Percentiles rank a stretch among this genome's conserved stretches.
Conservation (phyloP, 1,140 invertebrate species). For the Cephus cinctus region DNA sequence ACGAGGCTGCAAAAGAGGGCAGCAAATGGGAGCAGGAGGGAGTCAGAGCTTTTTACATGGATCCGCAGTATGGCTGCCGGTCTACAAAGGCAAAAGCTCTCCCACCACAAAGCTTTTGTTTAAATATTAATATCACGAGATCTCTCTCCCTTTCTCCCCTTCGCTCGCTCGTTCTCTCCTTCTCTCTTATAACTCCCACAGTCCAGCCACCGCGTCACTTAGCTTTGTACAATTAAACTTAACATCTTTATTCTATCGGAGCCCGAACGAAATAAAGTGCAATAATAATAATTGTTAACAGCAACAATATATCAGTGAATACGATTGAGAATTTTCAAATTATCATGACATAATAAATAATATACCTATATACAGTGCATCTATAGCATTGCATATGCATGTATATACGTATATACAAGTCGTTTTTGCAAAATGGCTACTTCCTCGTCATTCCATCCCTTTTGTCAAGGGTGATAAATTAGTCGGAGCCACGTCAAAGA, state of each 20-base stretch:
- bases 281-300: too few species aligned
- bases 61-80: too few species aligned
- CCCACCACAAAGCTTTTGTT: conserved; percentile 24
- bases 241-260: conserved; percentile 31
- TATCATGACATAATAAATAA: too few species aligned
- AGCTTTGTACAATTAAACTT: conserved; percentile 39
- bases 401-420: neutral
- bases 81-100: conserved; percentile 21
- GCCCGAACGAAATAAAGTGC: neutral
- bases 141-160: conserved; percentile 21
- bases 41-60: too few species aligned
- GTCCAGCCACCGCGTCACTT: conserved; percentile 2
- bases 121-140: conserved; percentile 36
- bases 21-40: too few species aligned
- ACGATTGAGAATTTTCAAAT: too few species aligned
- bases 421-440: conserved; percentile 20
- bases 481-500: conserved; percentile 34
- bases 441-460: conserved; percentile 31
- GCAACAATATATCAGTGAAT: too few species aligned
- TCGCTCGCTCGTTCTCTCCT: too few species aligned
- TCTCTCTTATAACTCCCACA: too few species aligned
- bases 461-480: conserved; percentile 35
- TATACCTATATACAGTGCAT: too few species aligned
- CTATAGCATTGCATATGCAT: too few species aligned
- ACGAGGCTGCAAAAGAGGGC: too few species aligned